Base-by-base conservation (phyloP, 2,888 invertebrate genomes). In the Nemapogon koenigi region DNA sequence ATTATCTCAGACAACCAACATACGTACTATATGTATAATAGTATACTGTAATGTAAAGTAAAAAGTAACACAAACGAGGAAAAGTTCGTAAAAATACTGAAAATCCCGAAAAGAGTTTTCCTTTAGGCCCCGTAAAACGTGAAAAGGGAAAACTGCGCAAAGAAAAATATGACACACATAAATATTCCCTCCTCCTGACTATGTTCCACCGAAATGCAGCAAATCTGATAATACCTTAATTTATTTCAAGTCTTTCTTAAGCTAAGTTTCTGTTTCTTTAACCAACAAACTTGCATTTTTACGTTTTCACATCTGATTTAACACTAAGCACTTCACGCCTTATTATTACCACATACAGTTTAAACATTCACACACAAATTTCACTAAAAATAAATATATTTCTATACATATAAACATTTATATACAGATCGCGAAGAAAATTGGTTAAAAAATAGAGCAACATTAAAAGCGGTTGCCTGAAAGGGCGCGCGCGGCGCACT, bases 111-210 rank as follows among this genome's bases (percentile, higher is more conserved):
- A 54, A 54, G 49, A 58, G 30, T 38, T 41, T 38, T 60, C 59
- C 62, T 56, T 57, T 53, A 50, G 54, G 37, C 52, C 56, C 58
- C 61, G 57, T 59, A 65, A 62, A 65, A 55, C 35, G 35, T 36
- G 27, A 29, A 37, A 22, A 16, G 56, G 53, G 51, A 61, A 63
- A 63, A 62, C 58, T 61, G 55, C 57, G 49, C 50, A 50, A 53
- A 53, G 57, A 58, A 66, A 37, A 66, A 66, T 65, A 68, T 65
- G 61, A 59, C 59, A 59, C 57, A 62, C 65, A 68, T 66, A 68
- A 70, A 70, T 65, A 58, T 59, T 56, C 51, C 57, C 49, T 58
- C 54, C 57, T 53, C 53, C 59, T 55, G 57, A 60, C 65, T 63
- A 61, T 67, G 63, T 67, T 72, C 59, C 63, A 51, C 62, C 56